Percentiles rank a stretch among this genome's conserved stretches.
phyloP scores from a whole-genome alignment of 2,113 vertebrate species.

The Potamarius usumacintae region DNA sequence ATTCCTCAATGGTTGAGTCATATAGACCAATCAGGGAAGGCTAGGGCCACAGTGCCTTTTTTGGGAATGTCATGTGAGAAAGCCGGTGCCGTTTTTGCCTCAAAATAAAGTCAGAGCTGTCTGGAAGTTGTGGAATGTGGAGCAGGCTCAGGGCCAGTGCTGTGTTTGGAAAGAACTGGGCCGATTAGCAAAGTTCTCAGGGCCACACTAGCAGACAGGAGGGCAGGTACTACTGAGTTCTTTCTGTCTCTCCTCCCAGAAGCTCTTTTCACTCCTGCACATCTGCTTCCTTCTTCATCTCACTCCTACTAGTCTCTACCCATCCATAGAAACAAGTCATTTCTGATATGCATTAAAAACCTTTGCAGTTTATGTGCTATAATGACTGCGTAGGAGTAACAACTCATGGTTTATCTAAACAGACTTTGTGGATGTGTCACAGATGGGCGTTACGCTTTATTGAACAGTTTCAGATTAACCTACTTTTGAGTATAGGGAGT shows the following conservation, averaged over 20 bases:
- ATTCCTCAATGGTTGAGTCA: constrained; percentile 97
- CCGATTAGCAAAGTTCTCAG: constrained; percentile 70
- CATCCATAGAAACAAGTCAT: not conserved
- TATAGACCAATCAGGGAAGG: constrained; percentile 88
- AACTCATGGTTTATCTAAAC: not conserved
- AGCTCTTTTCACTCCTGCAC: constrained; percentile 33
- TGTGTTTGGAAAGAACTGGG: constrained; percentile 78
- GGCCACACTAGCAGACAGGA: constrained; percentile 64
- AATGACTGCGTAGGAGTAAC: constrained; percentile 22
- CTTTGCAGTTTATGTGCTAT: not conserved
- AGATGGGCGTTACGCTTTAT: constrained; percentile 17
- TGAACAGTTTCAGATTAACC: constrained; percentile 23
- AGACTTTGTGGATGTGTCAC: not conserved
- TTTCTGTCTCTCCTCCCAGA: constrained; percentile 48
- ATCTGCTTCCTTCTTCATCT: constrained; percentile 23
- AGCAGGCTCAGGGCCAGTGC: constrained; percentile 77
- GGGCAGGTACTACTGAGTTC: constrained; percentile 57
- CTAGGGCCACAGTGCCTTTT: constrained; percentile 92
- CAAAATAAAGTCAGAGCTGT: constrained; percentile 85
- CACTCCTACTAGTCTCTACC: constrained; percentile 17
- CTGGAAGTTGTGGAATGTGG: constrained; percentile 88
- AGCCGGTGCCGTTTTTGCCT: constrained; percentile 82
- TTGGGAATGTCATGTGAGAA: constrained; percentile 99
- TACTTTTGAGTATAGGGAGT: constrained; percentile 37
- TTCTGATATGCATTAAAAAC: constrained; percentile 1